Evolutionary conservation across 2,797 vertebrate species (phyloP), one percentile per base, ranked within the genome.

Genomic region (Semaprochilodus insignis): DNA sequence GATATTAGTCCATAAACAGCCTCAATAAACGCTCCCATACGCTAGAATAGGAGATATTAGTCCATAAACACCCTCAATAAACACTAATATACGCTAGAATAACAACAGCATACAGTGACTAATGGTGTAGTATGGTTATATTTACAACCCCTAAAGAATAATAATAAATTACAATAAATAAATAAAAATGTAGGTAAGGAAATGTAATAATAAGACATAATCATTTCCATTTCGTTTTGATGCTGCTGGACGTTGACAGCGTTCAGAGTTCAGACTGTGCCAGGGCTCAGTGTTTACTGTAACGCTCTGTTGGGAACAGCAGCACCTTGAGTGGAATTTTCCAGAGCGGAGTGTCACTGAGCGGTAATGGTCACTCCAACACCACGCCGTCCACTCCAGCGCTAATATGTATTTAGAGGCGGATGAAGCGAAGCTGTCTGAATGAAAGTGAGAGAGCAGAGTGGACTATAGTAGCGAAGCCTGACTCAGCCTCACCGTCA

Each of bases 291-390:
- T 34, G 36, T 70, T 70, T 10, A 40, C 36, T 13, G 11, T 48
- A n/a, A 23, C 2, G 57, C 36, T 17, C 13, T 67, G 67, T 51
- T 62, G 31, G 19, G 55, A 74, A 72, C 62, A 63, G 73, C 66
- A 62, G 57, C 31, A 75, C 17, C 40, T 11, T 11, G 67, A 76
- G 73, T 27, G 72, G 59, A 80, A 76, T 76, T 44, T 76, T 48
- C 80, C 66, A 52, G 36, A 40, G 21, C 75, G 70, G 76, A 79
- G 78, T 27, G 73, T 74, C 73, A 60, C 77, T 59, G 54, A 77
- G 67, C 67, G 59, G 77, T 82, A 77, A 84, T 80, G 77, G 31
- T 80, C 81, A 83, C 75, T 86, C 63, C 48, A 73, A 44, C 65
- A 73, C 44, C 80, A 62, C 59, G 57, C 21, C 34, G 66, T 57